Conservation (phyloP, 2,797 vertebrate genomes). For the Chrysolophus pictus region DNA sequence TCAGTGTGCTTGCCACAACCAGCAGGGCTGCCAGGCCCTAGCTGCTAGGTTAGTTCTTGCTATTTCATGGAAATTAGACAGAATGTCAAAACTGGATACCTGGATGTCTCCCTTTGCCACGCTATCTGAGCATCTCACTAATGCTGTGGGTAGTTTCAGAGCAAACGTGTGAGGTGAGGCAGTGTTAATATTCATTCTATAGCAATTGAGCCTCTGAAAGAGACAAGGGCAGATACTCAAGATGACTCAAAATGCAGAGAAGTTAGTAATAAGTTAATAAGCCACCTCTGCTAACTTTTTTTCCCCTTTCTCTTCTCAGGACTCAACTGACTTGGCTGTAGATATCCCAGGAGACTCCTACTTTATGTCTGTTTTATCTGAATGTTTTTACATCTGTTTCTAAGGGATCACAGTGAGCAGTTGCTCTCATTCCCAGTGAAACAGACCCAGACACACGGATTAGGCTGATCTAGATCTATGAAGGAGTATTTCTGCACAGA, state of each 20-base stretch:
- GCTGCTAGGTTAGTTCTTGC: background rate
- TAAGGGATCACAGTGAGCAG: background rate
- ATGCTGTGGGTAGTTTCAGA: background rate
- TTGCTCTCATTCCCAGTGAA: background rate
- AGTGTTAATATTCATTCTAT: background rate
- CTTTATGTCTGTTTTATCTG: background rate
- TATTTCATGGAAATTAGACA: background rate
- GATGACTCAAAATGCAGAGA: background rate
- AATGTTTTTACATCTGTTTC: background rate
- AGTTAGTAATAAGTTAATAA: background rate
- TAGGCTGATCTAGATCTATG: background rate
- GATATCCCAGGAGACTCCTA: background rate
- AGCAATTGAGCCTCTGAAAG: background rate
- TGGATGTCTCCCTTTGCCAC: background rate
- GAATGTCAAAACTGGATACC: background rate
- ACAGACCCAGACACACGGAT: background rate
- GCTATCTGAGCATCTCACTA: background rate
- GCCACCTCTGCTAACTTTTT: background rate
- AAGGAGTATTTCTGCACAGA: background rate
- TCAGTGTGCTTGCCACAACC: background rate
- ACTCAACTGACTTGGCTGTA: background rate
- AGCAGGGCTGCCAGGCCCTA: background rate
- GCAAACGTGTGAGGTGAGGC: background rate
- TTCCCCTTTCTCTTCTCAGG: background rate
- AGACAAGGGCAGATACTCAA: background rate